Evolutionary conservation across 2,113 vertebrate species (phyloP), one percentile per base, ranked within the genome.

Genomic region (Silurus meridionalis): DNA sequence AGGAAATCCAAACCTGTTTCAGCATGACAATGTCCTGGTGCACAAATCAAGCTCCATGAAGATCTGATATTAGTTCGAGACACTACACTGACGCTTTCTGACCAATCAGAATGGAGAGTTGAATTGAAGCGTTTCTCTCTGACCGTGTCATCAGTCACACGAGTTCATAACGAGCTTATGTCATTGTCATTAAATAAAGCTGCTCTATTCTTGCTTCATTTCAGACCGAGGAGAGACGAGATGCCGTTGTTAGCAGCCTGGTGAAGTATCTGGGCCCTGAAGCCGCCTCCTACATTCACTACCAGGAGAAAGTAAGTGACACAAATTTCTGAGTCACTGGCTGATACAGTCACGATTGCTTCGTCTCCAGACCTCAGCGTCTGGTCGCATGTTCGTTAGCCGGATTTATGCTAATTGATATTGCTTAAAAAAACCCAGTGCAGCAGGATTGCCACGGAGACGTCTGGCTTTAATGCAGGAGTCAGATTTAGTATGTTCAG

Each of bases 291-390:
- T 94, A 91, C 89, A 91, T 95, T 87, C 93, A 94, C 90, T 95
- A 94, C 60, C 86, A 92, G 75, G 94, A 95, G 82, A 95, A 94
- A 89, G 94, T 95, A 93, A 91, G 93, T 89, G 66, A 46, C 37
- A 83, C 21, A 63, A 66, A 72, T 52, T 28, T 37, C 46, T 85
- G 69, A 81, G 28, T 85, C 87, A 83, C 28, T 50, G 1, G 9
- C 69, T 17, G 5, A 1, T 64, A 13, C 72, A 55, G 57, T 83
- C 58, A 75, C 37, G 19, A 77, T 15, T 46, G 9, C 66, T 58
- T 60, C 77, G 19, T 58, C 50, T 15, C 52, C 61, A 48, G 60
- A 52, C 55, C 23, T 48, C 25, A 11, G 52, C 15, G 10, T 13
- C 63, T 28, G 37, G 13, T 37, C 53, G 0, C 6, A 17, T 57